Evolutionary conservation across 1,140 invertebrate genomes (phyloP).

Genomic region (Helicoverpa zea): DNA sequence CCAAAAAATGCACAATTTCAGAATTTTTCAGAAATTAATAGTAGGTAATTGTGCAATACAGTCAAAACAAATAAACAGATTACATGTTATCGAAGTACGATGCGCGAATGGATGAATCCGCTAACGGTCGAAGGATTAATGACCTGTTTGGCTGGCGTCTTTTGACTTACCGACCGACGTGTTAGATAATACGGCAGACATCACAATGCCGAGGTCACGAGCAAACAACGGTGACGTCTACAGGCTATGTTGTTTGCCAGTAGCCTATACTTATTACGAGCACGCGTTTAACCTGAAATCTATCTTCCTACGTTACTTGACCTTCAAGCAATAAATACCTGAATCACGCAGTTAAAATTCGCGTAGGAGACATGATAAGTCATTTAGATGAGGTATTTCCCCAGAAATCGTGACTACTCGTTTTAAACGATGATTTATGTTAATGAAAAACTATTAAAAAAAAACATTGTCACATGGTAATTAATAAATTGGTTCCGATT

Average conservation of each 20-base stretch:
- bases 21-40: neutral
- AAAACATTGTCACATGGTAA: neutral
- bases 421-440: slow-evolving; percentile 13
- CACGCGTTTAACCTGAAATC: neutral
- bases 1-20: neutral
- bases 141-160: slow-evolving; percentile 40
- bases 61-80: slow-evolving; percentile 3
- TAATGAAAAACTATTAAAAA: slow-evolving; percentile 5
- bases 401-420: neutral
- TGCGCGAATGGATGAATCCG: neutral
- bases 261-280: slow-evolving; percentile 8
- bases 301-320: neutral
- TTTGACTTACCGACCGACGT: neutral
- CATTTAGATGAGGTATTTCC: slow-evolving; percentile 4
- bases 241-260: slow-evolving; percentile 33
- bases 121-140: slow-evolving; percentile 41
- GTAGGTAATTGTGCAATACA: neutral
- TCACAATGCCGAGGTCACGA: slow-evolving; percentile 33
- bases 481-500: too few relatives aligned
- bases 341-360: neutral
- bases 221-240: slow-evolving; percentile 30
- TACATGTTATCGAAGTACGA: slow-evolving; percentile 12
- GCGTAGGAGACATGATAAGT: neutral
- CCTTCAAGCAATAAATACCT: neutral
- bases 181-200: slow-evolving; percentile 35